Evolutionary conservation across 2,797 vertebrate genomes (phyloP).

Genomic region (Ctenopoma kingsleyae): DNA sequence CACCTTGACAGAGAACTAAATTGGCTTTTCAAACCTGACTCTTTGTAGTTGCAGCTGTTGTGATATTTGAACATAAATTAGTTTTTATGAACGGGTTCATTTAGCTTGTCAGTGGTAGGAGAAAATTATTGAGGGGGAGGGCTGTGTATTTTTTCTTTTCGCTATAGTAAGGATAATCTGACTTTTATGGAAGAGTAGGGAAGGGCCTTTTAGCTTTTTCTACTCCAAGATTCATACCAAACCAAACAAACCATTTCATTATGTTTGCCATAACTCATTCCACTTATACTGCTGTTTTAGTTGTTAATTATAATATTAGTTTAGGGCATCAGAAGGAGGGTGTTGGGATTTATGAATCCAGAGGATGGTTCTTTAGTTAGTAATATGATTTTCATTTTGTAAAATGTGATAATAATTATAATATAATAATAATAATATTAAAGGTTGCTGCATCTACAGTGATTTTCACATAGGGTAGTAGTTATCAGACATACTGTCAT

Average conservation of each 20-base stretch:
- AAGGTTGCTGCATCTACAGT: too few relatives aligned
- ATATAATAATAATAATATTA: too few relatives aligned
- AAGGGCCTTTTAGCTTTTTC: neutral
- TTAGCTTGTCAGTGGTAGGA: neutral
- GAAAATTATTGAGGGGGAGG: slow-evolving; percentile 9
- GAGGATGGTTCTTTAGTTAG: too few relatives aligned
- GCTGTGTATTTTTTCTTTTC: neutral
- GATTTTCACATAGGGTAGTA: neutral
- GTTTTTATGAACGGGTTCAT: slow-evolving; percentile 40
- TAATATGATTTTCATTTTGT: too few relatives aligned
- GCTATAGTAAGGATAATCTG: neutral
- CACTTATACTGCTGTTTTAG: neutral
- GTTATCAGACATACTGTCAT: neutral
- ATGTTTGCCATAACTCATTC: neutral
- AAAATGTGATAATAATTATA: too few relatives aligned
- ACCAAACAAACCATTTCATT: neutral
- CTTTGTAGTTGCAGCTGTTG: slow-evolving; percentile 17
- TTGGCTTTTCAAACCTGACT: slow-evolving; percentile 19
- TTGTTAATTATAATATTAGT: neutral
- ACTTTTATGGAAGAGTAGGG: neutral
- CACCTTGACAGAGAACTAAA: slow-evolving; percentile 51
- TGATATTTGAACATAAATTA: slow-evolving; percentile 18
- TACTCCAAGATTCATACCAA: neutral
- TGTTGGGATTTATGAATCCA: too few relatives aligned
- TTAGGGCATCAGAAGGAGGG: too few relatives aligned